Evolutionary conservation across 2,888 invertebrate genomes (phyloP).

Genomic region (Cerastoderma edule): DNA sequence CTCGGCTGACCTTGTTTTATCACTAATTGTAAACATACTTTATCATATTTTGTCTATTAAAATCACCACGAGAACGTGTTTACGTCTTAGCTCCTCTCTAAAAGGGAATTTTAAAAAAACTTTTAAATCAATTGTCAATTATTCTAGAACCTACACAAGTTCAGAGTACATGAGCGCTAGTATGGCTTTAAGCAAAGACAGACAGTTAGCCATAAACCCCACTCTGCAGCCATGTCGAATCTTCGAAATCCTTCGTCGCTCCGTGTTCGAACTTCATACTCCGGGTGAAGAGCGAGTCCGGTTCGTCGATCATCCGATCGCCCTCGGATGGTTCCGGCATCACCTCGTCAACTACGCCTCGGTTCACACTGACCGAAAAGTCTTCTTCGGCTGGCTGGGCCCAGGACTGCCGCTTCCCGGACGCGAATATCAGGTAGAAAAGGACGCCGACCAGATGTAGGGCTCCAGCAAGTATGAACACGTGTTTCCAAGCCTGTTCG

Average conservation of each 20-base stretch:
- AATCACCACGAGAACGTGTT: no score
- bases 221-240: not conserved
- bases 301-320: not conserved
- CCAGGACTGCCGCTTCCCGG: conserved; percentile 71
- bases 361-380: not conserved
- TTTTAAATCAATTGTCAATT: no score
- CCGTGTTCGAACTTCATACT: conserved; percentile 26
- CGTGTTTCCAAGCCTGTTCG: conserved; percentile 58
- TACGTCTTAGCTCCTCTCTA: no score
- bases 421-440: conserved; percentile 71
- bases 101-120: no score
- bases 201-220: not conserved
- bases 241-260: not conserved
- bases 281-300: conserved; percentile 28
- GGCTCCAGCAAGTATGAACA: conserved; percentile 68
- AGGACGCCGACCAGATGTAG: conserved; percentile 72
- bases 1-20: no score
- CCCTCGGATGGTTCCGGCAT: not conserved
- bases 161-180: no score
- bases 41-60: no score
- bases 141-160: no score
- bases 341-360: not conserved
- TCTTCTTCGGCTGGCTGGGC: conserved; percentile 28
- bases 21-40: no score
- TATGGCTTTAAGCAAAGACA: no score